Evolutionary conservation across 1,140 invertebrate species (phyloP), one percentile per base, ranked within the genome.

Genomic region (Octopus sinensis): DNA sequence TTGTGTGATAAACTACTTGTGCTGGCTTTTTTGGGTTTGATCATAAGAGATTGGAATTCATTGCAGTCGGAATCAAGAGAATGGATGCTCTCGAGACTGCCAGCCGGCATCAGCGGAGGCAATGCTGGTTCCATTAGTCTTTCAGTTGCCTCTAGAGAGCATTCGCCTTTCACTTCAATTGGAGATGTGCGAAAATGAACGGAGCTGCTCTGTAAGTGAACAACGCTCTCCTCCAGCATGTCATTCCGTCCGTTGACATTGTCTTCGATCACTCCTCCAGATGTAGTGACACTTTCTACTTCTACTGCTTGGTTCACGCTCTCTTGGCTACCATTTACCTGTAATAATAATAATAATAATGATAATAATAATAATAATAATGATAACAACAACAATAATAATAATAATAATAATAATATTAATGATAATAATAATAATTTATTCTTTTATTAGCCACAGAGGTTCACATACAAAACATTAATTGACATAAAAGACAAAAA

Each of bases 261-360:
- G 30, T 73, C 68, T 6, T 73, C 68, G 17, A 73, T 73, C 17
- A 73, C 17, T 6, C 68, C 68, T 6, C 68, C 68, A 73, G 68
- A 73, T 0, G 68, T 73, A 9, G 76, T 53, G 12, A 77, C 43
- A 51, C 52, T 77, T 51, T 77, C 76, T 7, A 53, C 76, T 52
- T 77, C 76, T 17, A 77, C 52, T 6, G 68, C 68, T 73, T 77
- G 76, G 52, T 52, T 53, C 76, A 77, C 76, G 43, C 76, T 77
- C 7, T 77, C 76, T 4, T 77, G 76, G 76, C 76, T 77, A 43
- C 76, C 76, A 43, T 77, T 77, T 51, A 77, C 43, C 76, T 77
- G 52, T 23, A 12, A n/a, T 1, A 68, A 68, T 68, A 68, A 68
- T 13, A 68, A 12, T 13, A 68, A 68, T n/a, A 68, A 68, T 13